Evolutionary conservation across 2,113 vertebrate genomes (phyloP).

Genomic region (Henicopernis longicauda): DNA sequence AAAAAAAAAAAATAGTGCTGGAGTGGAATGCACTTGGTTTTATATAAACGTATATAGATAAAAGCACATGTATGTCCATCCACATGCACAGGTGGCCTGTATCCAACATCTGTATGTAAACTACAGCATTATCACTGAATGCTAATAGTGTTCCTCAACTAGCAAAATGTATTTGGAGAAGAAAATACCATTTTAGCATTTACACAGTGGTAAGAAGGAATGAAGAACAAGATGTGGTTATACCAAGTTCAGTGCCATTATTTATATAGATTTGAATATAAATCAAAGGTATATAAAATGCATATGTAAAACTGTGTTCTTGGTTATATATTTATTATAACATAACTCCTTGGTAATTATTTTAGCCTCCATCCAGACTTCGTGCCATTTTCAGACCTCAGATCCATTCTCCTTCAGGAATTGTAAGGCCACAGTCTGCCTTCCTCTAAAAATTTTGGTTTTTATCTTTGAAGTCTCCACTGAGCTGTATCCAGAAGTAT

Average conservation of each 20-base stretch:
- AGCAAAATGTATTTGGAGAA: neutral
- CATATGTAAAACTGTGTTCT: neutral
- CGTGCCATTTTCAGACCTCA: neutral
- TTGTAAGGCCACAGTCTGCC: neutral
- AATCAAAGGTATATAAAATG: neutral
- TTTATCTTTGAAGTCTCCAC: neutral
- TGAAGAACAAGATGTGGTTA: neutral
- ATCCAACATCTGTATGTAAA: neutral
- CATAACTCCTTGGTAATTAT: neutral
- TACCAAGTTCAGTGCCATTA: neutral
- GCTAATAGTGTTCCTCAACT: neutral
- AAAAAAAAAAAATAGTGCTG: neutral
- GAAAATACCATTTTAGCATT: neutral
- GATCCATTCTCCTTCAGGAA: neutral
- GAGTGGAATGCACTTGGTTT: neutral
- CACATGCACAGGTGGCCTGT: too few relatives aligned
- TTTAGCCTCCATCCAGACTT: neutral
- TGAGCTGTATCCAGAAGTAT: neutral
- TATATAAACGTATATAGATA: neutral
- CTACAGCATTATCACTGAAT: neutral
- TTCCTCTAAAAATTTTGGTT: neutral
- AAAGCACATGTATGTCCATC: neutral
- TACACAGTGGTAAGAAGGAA: neutral
- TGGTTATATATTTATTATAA: neutral
- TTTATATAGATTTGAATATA: neutral